Percentiles rank a stretch among this genome's conserved stretches.
Evolutionary conservation across 2,113 vertebrate genomes (phyloP).

Genomic region (Rutilus rutilus): DNA sequence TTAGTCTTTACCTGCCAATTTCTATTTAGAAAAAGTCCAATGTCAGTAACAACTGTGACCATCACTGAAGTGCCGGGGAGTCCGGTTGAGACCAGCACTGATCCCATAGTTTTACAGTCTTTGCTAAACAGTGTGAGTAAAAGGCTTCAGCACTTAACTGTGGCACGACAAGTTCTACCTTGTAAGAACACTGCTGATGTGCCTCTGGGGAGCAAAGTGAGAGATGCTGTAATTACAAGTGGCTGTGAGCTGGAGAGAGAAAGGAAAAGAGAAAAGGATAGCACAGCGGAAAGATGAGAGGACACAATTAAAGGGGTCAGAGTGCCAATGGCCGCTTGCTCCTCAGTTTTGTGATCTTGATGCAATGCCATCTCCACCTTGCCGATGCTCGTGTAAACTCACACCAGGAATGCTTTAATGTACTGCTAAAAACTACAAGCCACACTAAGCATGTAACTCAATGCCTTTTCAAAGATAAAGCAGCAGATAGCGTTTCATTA

Average conservation of each 20-base stretch:
- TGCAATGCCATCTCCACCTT: background rate
- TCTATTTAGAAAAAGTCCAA: conserved; percentile 7
- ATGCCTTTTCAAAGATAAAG: conserved; percentile 4
- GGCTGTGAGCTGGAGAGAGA: conserved; percentile 15
- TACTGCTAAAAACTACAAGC: conserved; percentile 13
- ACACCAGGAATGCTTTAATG: conserved; percentile 26
- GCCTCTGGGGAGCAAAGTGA: conserved; percentile 38
- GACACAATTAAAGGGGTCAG: conserved; percentile 48
- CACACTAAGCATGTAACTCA: conserved; percentile 6
- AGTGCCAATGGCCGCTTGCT: conserved; percentile 18
- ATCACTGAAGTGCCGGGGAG: background rate
- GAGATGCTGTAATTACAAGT: conserved; percentile 55
- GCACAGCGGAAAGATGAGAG: conserved; percentile 47
- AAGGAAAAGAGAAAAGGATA: background rate
- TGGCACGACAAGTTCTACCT: conserved; percentile 14
- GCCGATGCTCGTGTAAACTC: conserved; percentile 31
- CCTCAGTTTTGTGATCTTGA: conserved; percentile 21
- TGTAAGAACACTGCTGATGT: conserved; percentile 35
- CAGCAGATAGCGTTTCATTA: conserved; percentile 22
- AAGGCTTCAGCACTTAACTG: conserved; percentile 24
- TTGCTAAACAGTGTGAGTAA: conserved; percentile 42
- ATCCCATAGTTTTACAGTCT: conserved; percentile 47
- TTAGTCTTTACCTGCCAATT: conserved; percentile 9
- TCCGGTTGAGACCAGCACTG: background rate
- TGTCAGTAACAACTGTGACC: background rate